phyloP scores from a whole-genome alignment of 2,113 vertebrate species.

The Redunca redunca region DNA sequence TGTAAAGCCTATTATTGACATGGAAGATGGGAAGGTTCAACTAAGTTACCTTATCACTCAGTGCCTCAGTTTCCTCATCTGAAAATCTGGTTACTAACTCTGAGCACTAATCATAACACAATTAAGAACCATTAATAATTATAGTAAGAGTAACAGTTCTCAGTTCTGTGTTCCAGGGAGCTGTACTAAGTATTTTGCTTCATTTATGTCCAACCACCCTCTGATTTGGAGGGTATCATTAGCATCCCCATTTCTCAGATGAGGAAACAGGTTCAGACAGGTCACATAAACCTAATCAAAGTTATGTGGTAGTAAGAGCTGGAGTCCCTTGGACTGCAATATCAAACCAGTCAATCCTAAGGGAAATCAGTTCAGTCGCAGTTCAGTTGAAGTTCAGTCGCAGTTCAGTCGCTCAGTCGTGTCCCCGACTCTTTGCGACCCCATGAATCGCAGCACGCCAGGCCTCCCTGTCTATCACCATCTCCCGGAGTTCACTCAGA shows the following conservation, averaged over 20 bases:
- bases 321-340: background rate
- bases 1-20: background rate
- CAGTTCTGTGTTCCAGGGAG: fast-evolving
- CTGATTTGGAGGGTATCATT: fast-evolving
- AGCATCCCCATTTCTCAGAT: background rate
- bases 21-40: background rate
- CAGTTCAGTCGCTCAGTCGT: no score
- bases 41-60: background rate
- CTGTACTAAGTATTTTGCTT: background rate
- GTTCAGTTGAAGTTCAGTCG: no score
- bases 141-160: background rate
- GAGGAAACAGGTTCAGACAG: background rate
- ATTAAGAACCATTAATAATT: background rate
- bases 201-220: fast-evolving
- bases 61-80: background rate
- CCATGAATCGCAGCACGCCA: no score
- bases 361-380: background rate
- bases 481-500: no score
- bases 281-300: background rate
- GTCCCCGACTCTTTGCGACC: no score
- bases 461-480: no score
- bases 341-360: background rate
- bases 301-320: background rate
- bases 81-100: background rate
- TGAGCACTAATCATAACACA: background rate